phyloP scores from a whole-genome alignment of 2,113 vertebrate species.

The Lampris incognitus region DNA sequence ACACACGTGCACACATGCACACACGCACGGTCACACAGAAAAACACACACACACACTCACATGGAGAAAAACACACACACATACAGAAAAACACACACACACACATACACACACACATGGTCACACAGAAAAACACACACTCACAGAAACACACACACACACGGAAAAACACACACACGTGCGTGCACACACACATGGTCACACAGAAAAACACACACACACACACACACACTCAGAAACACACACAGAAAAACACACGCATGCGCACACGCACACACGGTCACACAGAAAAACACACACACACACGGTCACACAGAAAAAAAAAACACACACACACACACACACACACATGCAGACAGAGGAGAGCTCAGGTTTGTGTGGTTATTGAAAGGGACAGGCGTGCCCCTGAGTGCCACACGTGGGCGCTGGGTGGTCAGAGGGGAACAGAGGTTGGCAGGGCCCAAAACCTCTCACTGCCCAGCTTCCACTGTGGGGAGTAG shows the following conservation, averaged over 20 bases:
- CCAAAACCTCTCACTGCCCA: slow-evolving; percentile 73
- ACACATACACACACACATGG: too few species aligned
- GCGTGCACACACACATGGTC: not conserved
- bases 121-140: too few species aligned
- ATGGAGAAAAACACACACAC: too few species aligned
- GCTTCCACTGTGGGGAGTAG: slow-evolving; percentile 75
- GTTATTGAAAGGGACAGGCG: slow-evolving; percentile 78
- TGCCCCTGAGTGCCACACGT: slow-evolving; percentile 74
- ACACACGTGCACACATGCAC: too few species aligned
- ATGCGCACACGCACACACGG: not conserved
- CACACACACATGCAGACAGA: not conserved
- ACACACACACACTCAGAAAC: not conserved
- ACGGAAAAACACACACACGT: too few species aligned
- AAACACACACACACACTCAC: too few species aligned
- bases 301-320: not conserved
- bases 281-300: not conserved
- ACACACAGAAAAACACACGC: not conserved
- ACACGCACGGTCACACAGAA: too few species aligned
- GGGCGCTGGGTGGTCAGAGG: slow-evolving; percentile 72
- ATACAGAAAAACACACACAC: too few species aligned
- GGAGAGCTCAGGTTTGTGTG: slow-evolving; percentile 64
- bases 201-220: not conserved
- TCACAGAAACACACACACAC: too few species aligned
- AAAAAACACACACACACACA: slow-evolving; percentile 3
- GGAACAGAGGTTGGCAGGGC: slow-evolving; percentile 77